These are phyloP conservation scores for Spatula versicolor DNA, from an alignment of 2,797 vertebrate genomes.

Conservation along the genomic window DNA sequence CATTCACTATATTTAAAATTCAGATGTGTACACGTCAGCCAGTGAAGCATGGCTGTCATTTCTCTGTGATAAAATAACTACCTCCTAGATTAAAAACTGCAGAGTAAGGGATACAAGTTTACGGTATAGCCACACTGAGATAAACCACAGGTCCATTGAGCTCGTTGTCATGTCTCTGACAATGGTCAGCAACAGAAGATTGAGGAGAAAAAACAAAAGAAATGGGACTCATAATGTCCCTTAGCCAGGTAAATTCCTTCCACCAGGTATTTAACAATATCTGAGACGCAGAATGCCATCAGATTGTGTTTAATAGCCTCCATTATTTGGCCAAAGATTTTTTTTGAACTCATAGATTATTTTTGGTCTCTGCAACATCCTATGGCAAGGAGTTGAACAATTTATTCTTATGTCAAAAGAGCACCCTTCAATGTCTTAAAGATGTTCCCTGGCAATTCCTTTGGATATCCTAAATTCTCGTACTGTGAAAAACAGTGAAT, in stretches of 20 bases:
- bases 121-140: neutral
- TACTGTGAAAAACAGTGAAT: neutral
- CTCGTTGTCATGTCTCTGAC: neutral
- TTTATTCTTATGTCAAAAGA: neutral
- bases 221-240: neutral
- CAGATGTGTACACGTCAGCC: conserved; percentile 36
- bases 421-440: neutral
- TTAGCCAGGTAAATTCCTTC: neutral
- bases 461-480: neutral
- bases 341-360: neutral
- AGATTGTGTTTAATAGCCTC: neutral
- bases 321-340: neutral
- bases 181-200: neutral
- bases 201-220: neutral
- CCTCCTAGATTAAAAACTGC: conserved; percentile 27
- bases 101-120: neutral
- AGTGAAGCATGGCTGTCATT: conserved; percentile 29
- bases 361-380: neutral
- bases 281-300: neutral
- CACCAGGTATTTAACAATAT: neutral
- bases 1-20: conserved; percentile 70
- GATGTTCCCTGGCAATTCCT: neutral
- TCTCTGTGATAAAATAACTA: conserved; percentile 30
- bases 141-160: conserved; percentile 19
- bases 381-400: neutral